Conservation (phyloP, 2,113 vertebrate species). For the Cyphomyrus discorhynchus region DNA sequence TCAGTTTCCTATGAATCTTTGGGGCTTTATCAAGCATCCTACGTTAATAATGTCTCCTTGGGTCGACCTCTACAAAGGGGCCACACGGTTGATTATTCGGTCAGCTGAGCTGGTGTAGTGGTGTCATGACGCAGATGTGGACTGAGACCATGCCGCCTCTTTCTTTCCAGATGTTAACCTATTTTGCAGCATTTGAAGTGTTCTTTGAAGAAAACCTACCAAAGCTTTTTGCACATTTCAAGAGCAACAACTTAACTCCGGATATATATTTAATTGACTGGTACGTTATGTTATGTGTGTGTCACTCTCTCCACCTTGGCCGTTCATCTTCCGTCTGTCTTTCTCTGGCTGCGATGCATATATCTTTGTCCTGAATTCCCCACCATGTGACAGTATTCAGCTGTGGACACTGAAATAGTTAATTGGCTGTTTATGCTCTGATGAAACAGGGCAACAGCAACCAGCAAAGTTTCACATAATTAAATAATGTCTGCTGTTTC, state of each 20-base stretch:
- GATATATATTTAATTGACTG: constrained; percentile 98
- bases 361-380: background rate
- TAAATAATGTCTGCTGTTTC: background rate
- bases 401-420: background rate
- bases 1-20: background rate
- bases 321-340: background rate
- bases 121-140: background rate
- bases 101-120: background rate
- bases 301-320: background rate
- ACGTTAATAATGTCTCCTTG: background rate
- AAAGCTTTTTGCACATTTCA: constrained; percentile 95
- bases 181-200: constrained; percentile 93
- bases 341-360: background rate
- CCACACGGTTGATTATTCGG: background rate
- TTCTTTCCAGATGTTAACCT: constrained; percentile 81
- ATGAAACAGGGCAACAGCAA: background rate
- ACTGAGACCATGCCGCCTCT: background rate
- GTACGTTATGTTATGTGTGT: constrained; percentile 65
- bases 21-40: background rate
- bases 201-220: constrained; percentile 98
- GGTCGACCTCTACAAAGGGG: background rate
- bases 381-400: background rate
- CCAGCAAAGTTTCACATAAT: background rate
- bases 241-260: constrained; percentile 86
- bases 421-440: background rate